Evolutionary conservation across 2,888 invertebrate genomes (phyloP), one percentile per base, ranked within the genome.

Genomic region (Chelonus formosanus): DNA sequence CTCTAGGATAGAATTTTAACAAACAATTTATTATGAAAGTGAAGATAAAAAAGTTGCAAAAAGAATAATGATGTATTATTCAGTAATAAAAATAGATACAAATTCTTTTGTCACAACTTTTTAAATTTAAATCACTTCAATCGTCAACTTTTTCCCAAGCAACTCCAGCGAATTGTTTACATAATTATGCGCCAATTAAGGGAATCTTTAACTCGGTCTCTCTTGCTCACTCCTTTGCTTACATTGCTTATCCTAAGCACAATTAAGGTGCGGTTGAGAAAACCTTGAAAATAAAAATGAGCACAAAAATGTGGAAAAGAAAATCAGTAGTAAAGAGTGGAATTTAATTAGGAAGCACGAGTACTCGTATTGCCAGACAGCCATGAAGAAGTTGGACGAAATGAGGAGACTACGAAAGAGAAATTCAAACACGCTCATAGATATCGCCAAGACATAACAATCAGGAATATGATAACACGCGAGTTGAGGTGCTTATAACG

Each of bases 181-280:
- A 78, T 82, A 80, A 82, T 82, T 81, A 80, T 79, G 78, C 75
- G 78, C 80, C 82, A 82, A 82, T 82, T 81, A 82, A 79, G 78
- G 77, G 78, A 71, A 68, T 67, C 65, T 69, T 71, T 71, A 73
- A 70, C 73, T 71, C 48, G 10, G 40, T 52, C 52, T 53, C 34
- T 10, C 44, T 10, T 20, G 31, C 57, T 43, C 32, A 6, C 4
- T 59, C 48, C 5, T 73, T 72, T 75, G 76, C 75, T 72, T 76
- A 76, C 77, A 78, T 76, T 76, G 20, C 76, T 74, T 10, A 45
- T 43, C 45, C 36, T 43, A 44, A 45, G 76, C 77, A 78, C 81
- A 82, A 82, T 82, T 79, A 82, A 81, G 75, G 75, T 70, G 78
- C 78, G 80, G 79, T 82, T 81, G 80, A 80, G 79, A 73, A 80